Base-by-base conservation (phyloP, 1,140 invertebrate genomes). In the Camponotus floridanus region DNA sequence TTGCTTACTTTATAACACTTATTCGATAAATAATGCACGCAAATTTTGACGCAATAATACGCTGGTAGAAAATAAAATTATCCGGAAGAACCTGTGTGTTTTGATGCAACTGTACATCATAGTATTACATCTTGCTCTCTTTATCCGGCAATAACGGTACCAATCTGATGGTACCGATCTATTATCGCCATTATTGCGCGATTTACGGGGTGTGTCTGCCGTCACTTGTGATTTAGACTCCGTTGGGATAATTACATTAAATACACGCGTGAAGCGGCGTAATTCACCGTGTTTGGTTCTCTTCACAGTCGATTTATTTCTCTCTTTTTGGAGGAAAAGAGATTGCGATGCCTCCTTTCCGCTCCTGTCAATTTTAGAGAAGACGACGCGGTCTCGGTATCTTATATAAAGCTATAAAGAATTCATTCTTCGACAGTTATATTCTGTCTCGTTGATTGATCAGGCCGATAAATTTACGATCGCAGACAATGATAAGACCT, bases 101-200 rank as follows among this genome's bases (percentile, higher is more conserved):
- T 42, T 57, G n/a, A 42, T 13, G 42, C 70, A 33, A 45, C 26
- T 45, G 9, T 11, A 0, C 26, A 48, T 71, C 70, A 36, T 36
- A 45, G 57, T 62, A 51, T 39, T 59, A 11, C 21, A 26, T 65
- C 39, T 59, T 48, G 74, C 51, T 65, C 64, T 86, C n/a, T 83
- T 33, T 70, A 86, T 78, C 73, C 51, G 42, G 2, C 51, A 36
- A 74, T 88, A 89, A 89, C 71, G 87, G 84, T 86, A 88, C 36
- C 18, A 8, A 2, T 36, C n/a, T 48, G 13, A 79, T 76, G n/a
- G 65, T 67, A 45, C 42, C 31, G 18, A 85, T 80, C 36, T 85
- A 11, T 55, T 73, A 89, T 86, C 70, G 39, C 9, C 33, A 45
- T 84, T 84, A 68, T 3, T 39, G 42, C 39, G 31, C 31, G 45